Conservation (phyloP, 2,888 invertebrate species). For the Xestia sexstrigata region DNA sequence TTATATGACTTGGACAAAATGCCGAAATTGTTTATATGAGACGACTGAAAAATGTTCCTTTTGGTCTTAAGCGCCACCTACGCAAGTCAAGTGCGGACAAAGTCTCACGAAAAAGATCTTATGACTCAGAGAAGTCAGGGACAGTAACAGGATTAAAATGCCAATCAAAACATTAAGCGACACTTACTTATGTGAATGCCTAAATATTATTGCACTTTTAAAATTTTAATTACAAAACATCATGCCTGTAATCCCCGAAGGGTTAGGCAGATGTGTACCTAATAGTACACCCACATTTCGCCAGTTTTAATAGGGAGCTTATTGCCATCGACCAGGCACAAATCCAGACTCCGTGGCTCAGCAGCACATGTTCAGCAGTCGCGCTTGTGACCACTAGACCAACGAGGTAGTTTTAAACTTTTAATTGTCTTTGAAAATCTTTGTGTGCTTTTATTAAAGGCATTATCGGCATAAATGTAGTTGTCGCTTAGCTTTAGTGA, state of each 20-base stretch:
- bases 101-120: conserved; percentile 1
- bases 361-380: too few relatives aligned
- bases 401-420: neutral
- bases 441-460: neutral
- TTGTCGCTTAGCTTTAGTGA: neutral
- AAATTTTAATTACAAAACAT: too few relatives aligned
- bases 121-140: conserved; percentile 1
- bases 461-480: neutral
- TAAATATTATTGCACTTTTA: neutral
- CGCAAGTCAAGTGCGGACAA: conserved; percentile 17
- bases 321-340: too few relatives aligned
- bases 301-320: too few relatives aligned
- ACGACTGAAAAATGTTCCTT: neutral
- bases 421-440: too few relatives aligned
- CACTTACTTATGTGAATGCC: neutral
- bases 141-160: conserved; percentile 13
- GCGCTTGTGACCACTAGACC: too few relatives aligned
- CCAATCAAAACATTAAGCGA: neutral
- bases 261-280: too few relatives aligned
- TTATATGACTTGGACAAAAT: conserved; percentile 28
- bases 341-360: too few relatives aligned
- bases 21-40: conserved; percentile 26
- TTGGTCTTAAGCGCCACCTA: conserved; percentile 34
- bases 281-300: too few relatives aligned
- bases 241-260: too few relatives aligned